Base-by-base conservation (phyloP, 2,113 vertebrate genomes). In the Anoplopoma fimbria region DNA sequence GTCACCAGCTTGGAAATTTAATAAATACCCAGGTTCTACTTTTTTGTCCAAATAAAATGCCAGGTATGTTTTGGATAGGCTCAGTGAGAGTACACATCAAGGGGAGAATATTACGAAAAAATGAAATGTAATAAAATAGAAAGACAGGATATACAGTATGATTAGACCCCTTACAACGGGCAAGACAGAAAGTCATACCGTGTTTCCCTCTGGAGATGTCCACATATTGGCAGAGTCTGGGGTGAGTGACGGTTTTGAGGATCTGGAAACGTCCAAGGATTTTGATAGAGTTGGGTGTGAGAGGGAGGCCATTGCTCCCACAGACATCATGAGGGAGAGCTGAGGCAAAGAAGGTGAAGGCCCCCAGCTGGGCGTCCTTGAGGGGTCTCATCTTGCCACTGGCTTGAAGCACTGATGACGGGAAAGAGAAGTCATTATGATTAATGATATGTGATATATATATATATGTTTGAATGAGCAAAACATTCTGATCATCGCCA, bases 261-360 rank as follows among this genome's bases (percentile, higher is more conserved):
- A 99, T 97, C 93, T 99, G 98, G 94, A 99, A 99, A 64, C 98
- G 97, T 14, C 98, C 98, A 77, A 99, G 94, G 87, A 99, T 99
- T 95, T 98, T 99, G 88, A 99, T 99, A 88, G 98, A 99, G 92
- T 99, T 99, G 58, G 98, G 98, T 40, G 98, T 99, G 47, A 99
- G 96, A 71, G 98, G 98, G 63, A 99, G 97, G 0, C 98, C 98
- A 4, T 99, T 99, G 93, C 98, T 99, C 72, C 98, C 98, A 86
- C 98, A 99, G 69, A 99, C 97, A 87, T 99, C 98, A 80, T 99
- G 97, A 2, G 98, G 98, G 25, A 99, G 96, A 81, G 98, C 96
- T 0, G 98, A 99, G 19, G 98, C 98, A 69, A 99, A 99, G 88
- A 99, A 99, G 19, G 98, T 99, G 90, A 97, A 99, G 7, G 97